phyloP scores from a whole-genome alignment of 2,797 vertebrate species.

The Neosalanx taihuensis region DNA sequence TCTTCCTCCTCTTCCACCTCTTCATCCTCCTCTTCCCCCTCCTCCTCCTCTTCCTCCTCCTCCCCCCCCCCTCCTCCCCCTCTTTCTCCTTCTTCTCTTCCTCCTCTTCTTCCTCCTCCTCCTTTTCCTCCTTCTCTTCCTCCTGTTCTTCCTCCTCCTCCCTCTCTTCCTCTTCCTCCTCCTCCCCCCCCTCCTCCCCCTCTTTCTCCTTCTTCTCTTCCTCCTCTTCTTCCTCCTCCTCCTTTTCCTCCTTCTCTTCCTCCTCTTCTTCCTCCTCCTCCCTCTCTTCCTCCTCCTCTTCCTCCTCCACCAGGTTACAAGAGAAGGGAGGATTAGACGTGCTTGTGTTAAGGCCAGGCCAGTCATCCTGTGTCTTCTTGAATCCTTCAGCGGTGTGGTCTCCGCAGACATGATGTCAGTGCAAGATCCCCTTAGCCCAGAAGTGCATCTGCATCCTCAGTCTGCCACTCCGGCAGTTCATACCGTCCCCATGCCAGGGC shows the following conservation, averaged over 20 bases:
- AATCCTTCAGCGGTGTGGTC: conserved; percentile 66
- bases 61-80: too few relatives aligned
- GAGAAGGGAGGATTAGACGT: conserved; percentile 67
- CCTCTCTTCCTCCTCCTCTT: neutral
- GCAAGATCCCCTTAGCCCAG: conserved; percentile 46
- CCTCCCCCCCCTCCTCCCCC: too few relatives aligned
- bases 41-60: too few relatives aligned
- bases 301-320: conserved; percentile 54
- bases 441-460: conserved; percentile 43
- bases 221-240: too few relatives aligned
- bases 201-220: too few relatives aligned
- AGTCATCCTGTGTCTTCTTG: conserved; percentile 67
- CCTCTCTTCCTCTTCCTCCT: too few relatives aligned
- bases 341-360: conserved; percentile 61
- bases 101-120: neutral
- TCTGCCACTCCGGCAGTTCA: conserved; percentile 31
- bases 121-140: too few relatives aligned
- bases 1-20: too few relatives aligned
- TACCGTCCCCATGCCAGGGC: conserved; percentile 25
- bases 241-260: too few relatives aligned
- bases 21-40: too few relatives aligned
- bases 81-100: too few relatives aligned
- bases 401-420: conserved; percentile 45
- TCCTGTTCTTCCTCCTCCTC: too few relatives aligned
- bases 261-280: neutral